phyloP scores from a whole-genome alignment of 2,888 invertebrate species.

The Brenthis ino region DNA sequence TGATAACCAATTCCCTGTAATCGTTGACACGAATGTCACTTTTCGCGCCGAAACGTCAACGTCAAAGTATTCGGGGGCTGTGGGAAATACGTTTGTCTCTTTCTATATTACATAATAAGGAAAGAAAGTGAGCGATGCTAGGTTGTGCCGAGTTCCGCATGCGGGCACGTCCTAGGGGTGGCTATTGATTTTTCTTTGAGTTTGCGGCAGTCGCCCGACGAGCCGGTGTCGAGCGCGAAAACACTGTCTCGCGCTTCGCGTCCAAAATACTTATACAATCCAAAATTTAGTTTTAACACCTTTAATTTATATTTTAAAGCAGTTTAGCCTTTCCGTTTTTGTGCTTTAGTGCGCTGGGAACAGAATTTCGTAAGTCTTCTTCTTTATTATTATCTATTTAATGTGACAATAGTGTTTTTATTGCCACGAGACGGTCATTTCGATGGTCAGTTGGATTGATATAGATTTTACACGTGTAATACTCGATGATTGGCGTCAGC shows the following conservation, averaged over 20 bases:
- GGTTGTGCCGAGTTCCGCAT: constrained; percentile 74
- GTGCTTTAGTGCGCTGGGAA: constrained; percentile 67
- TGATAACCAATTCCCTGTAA: constrained; percentile 58
- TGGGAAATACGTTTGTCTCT: constrained; percentile 57
- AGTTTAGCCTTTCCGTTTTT: constrained; percentile 48
- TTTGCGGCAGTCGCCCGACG: constrained; percentile 78
- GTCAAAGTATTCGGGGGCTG: constrained; percentile 34
- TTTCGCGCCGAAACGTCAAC: constrained; percentile 78
- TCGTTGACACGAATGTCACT: constrained; percentile 66
- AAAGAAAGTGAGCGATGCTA: constrained; percentile 75
- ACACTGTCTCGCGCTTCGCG: constrained; percentile 71
- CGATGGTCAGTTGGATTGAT: background rate
- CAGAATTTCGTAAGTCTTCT: constrained; percentile 67
- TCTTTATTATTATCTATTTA: constrained; percentile 56
- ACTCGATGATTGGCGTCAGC: constrained; percentile 58
- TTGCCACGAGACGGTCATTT: background rate
- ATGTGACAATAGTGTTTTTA: constrained; percentile 45
- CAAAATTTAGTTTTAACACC: constrained; percentile 49
- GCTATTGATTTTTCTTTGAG: constrained; percentile 78
- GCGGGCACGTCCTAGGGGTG: constrained; percentile 68
- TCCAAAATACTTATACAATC: constrained; percentile 54
- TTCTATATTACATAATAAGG: constrained; percentile 74
- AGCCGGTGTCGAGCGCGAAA: constrained; percentile 79
- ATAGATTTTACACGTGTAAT: constrained; percentile 22
- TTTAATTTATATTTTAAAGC: background rate